These are phyloP conservation scores for Porites cylindrica DNA, from an alignment of 92 coral and sea anemone species.

Conservation along the genomic window DNA sequence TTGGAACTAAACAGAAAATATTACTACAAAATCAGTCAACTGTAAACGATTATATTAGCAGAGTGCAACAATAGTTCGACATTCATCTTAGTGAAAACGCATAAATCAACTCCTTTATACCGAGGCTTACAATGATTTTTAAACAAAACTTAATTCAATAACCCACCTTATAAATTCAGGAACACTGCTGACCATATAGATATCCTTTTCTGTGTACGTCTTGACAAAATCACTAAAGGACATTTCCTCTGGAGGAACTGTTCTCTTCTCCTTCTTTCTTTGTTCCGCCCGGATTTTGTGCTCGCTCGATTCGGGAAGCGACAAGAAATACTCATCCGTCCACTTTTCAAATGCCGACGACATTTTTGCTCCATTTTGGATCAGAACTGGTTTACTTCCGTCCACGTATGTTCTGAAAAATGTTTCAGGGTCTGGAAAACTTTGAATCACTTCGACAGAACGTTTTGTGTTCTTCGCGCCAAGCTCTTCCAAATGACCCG, in stretches of 20 bases:
- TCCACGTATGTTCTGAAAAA: slow-evolving; percentile 84
- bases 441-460: slow-evolving; percentile 61
- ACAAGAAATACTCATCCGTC: slow-evolving; percentile 91
- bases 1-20: too few species aligned
- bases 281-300: slow-evolving; percentile 74
- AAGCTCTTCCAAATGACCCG: slow-evolving; percentile 93
- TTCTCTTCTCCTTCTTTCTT: slow-evolving; percentile 93
- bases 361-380: slow-evolving; percentile 90
- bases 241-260: slow-evolving; percentile 63
- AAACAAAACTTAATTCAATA: not conserved
- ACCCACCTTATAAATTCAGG: slow-evolving; percentile 37
- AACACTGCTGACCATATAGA: slow-evolving; percentile 82
- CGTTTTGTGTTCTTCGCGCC: slow-evolving; percentile 77
- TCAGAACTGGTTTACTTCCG: slow-evolving; percentile 76
- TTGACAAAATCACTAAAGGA: slow-evolving; percentile 83
- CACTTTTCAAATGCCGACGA: slow-evolving; percentile 88
- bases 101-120: not conserved
- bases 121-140: not conserved
- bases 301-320: slow-evolving; percentile 74
- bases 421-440: slow-evolving; percentile 80
- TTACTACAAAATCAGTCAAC: too few species aligned
- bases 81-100: too few species aligned
- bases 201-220: slow-evolving; percentile 77
- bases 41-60: too few species aligned
- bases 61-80: too few species aligned